These are phyloP conservation scores for Cyphomyrmex costatus DNA, from an alignment of 1,140 invertebrate genomes.

Conservation along the genomic window DNA sequence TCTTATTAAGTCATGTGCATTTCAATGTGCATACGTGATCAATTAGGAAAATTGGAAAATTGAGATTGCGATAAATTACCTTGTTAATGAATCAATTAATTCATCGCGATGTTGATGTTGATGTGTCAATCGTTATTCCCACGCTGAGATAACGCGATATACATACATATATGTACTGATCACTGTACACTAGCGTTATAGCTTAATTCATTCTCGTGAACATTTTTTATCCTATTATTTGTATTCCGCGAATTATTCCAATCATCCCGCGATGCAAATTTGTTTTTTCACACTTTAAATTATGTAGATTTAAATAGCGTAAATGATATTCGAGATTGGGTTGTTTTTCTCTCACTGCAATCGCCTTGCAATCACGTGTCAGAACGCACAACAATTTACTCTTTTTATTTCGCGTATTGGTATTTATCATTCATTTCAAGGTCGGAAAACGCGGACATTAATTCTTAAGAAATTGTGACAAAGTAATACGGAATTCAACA, in stretches of 20 bases:
- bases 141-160: background rate
- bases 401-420: background rate
- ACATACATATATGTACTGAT: too few species aligned
- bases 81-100: constrained; percentile 12
- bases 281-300: constrained; percentile 35
- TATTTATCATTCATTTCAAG: background rate
- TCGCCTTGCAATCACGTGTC: background rate
- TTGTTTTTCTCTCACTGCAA: constrained; percentile 42
- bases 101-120: background rate
- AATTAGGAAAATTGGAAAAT: constrained; percentile 51
- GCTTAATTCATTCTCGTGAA: background rate
- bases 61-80: constrained; percentile 11
- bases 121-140: constrained; percentile 8
- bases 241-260: constrained; percentile 32
- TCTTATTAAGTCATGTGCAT: background rate
- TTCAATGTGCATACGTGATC: background rate
- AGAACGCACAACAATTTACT: background rate
- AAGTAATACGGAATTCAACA: constrained; percentile 1
- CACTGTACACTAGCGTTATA: background rate
- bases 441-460: background rate
- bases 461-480: background rate
- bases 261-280: constrained; percentile 39
- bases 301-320: constrained; percentile 37
- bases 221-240: constrained; percentile 31
- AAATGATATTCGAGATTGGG: constrained; percentile 48